Conservation (phyloP, 2,113 vertebrate genomes). For the Dicerorhinus sumatrensis region DNA sequence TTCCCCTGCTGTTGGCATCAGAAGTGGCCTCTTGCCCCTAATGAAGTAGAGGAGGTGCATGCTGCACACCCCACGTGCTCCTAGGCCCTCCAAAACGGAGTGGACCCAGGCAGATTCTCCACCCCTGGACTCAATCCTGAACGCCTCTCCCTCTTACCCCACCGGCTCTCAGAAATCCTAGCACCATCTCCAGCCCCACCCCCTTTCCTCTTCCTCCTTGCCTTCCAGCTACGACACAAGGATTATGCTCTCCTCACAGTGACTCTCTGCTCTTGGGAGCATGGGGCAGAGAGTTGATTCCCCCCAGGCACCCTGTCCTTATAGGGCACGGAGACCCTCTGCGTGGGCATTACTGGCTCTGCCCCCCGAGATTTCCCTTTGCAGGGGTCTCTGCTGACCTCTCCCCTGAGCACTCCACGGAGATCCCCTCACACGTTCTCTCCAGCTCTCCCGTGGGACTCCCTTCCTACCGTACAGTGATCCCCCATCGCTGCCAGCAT, state of each 20-base stretch:
- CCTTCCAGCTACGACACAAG: neutral
- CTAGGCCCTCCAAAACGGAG: neutral
- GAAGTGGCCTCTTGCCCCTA: neutral
- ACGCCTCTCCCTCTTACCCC: neutral
- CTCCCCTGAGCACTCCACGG: neutral
- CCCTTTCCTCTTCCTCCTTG: neutral
- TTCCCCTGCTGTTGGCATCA: neutral
- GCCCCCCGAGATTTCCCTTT: neutral
- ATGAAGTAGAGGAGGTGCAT: rapidly evolving
- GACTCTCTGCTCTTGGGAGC: neutral
- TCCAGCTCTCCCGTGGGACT: neutral
- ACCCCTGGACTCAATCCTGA: neutral
- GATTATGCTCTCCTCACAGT: neutral
- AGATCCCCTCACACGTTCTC: too few species aligned
- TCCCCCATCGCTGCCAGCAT: neutral
- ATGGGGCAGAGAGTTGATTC: neutral
- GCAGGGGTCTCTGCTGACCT: neutral
- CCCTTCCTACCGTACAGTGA: neutral
- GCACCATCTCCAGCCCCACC: neutral
- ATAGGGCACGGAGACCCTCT: neutral
- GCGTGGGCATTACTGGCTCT: neutral
- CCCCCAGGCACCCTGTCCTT: neutral
- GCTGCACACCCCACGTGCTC: neutral
- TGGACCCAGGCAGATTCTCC: neutral
- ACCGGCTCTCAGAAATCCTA: neutral